Evolutionary conservation across 2,888 invertebrate genomes (phyloP).

Genomic region (Nysson spinosus): DNA sequence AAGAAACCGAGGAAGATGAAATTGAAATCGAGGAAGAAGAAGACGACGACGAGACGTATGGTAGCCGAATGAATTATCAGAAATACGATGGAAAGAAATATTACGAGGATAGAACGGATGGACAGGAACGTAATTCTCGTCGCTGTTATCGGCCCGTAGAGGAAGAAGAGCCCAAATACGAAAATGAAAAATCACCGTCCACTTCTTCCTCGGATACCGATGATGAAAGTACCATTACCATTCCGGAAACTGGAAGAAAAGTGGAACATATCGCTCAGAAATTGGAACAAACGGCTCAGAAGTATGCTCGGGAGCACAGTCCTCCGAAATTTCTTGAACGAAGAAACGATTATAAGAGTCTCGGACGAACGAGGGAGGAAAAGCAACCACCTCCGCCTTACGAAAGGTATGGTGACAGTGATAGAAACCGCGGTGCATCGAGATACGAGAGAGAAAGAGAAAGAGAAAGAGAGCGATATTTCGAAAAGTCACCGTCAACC

Average conservation of each 20-base stretch:
- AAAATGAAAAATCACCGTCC: constrained; percentile 67
- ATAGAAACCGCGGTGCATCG: constrained; percentile 39
- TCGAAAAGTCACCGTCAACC: constrained; percentile 48
- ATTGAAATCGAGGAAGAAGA: constrained; percentile 69
- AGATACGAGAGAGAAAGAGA: constrained; percentile 53
- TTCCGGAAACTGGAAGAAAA: constrained; percentile 72
- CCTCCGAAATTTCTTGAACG: constrained; percentile 74
- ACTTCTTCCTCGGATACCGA: constrained; percentile 70
- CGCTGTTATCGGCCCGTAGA: constrained; percentile 20
- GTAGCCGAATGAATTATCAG: constrained; percentile 56
- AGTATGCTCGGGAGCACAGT: constrained; percentile 74
- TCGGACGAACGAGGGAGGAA: constrained; percentile 46
- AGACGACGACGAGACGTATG: constrained; percentile 67
- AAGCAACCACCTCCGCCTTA: constrained; percentile 52
- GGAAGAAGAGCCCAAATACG: constrained; percentile 63
- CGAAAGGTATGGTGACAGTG: constrained; percentile 58
- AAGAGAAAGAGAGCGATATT: constrained; percentile 56
- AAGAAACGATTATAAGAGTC: constrained; percentile 62
- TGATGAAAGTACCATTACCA: constrained; percentile 74
- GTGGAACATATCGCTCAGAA: constrained; percentile 76
- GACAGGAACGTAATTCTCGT: constrained; percentile 40
- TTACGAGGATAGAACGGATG: constrained; percentile 59
- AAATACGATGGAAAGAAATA: constrained; percentile 67
- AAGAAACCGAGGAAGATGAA: constrained; percentile 70
- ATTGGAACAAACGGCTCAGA: constrained; percentile 75